These are phyloP conservation scores for Platycheirus rosarum DNA, from an alignment of 2,888 invertebrate genomes.

Conservation along the genomic window DNA sequence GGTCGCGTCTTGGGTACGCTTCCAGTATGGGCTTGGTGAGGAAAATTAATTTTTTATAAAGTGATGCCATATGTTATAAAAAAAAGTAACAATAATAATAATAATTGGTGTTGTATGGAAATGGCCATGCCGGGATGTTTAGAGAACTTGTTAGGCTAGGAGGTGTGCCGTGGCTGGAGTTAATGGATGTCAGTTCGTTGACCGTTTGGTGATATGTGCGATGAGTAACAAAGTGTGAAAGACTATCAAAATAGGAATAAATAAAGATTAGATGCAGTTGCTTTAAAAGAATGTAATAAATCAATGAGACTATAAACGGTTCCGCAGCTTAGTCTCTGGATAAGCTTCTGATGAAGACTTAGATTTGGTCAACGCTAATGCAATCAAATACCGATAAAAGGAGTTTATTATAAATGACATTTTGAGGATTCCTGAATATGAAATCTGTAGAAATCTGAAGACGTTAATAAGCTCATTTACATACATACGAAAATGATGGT, in stretches of 20 bases:
- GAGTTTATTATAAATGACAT: too few relatives aligned
- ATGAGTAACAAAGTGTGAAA: conserved; percentile 27
- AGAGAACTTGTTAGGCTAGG: background rate
- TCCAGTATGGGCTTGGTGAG: conserved; percentile 20
- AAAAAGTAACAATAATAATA: conserved; percentile 17
- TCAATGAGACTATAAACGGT: background rate
- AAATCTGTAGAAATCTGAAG: too few relatives aligned
- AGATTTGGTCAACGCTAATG: too few relatives aligned
- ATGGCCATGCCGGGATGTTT: background rate
- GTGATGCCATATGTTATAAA: conserved; percentile 38
- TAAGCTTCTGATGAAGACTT: conserved; percentile 15
- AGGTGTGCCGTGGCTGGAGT: conserved; percentile 12
- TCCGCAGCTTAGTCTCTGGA: background rate
- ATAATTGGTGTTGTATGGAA: conserved; percentile 35
- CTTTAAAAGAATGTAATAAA: conserved; percentile 26
- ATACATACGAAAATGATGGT: too few relatives aligned
- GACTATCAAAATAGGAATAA: conserved; percentile 7
- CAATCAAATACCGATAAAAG: too few relatives aligned
- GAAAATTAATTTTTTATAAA: conserved; percentile 45
- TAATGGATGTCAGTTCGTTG: conserved; percentile 11
- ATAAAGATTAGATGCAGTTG: conserved; percentile 13
- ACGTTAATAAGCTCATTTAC: too few relatives aligned
- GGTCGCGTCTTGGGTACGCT: too few relatives aligned
- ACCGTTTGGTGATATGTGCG: background rate
- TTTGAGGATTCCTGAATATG: too few relatives aligned